phyloP scores from a whole-genome alignment of 2,113 vertebrate genomes.

The Genyomyrus donnyi region DNA sequence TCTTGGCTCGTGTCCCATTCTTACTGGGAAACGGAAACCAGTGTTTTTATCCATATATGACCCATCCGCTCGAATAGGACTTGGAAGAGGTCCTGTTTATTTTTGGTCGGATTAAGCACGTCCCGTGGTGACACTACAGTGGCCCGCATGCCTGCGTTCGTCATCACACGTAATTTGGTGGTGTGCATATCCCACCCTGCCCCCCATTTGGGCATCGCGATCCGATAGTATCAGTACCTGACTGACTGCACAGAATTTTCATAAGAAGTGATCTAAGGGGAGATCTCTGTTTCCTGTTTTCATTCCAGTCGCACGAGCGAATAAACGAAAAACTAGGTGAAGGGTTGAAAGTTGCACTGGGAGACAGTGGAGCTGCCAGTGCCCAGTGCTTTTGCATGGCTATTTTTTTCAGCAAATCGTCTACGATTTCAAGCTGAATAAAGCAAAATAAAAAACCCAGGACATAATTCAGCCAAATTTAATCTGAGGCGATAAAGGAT shows the following conservation, averaged over 20 bases:
- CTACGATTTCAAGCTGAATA: neutral
- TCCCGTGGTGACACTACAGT: neutral
- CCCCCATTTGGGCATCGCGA: neutral
- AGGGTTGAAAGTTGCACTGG: neutral
- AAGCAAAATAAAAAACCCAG: neutral
- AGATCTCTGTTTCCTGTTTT: conserved; percentile 52
- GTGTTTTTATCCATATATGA: conserved; percentile 9
- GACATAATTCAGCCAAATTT: neutral
- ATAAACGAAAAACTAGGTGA: neutral
- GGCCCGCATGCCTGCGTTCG: neutral
- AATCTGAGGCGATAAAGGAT: neutral
- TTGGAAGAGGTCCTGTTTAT: neutral
- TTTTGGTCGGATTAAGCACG: neutral
- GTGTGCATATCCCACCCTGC: neutral
- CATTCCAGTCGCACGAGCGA: conserved; percentile 16
- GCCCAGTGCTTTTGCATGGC: neutral
- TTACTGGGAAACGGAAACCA: neutral
- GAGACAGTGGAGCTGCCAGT: neutral
- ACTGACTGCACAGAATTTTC: conserved; percentile 37
- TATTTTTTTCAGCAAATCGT: neutral
- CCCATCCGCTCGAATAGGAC: neutral
- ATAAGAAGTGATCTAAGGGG: conserved; percentile 38
- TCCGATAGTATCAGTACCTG: conserved; percentile 29
- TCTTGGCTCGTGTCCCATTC: neutral
- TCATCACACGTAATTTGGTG: neutral